Evolutionary conservation across 2,797 vertebrate genomes (phyloP).

Genomic region (Lophius americanus): DNA sequence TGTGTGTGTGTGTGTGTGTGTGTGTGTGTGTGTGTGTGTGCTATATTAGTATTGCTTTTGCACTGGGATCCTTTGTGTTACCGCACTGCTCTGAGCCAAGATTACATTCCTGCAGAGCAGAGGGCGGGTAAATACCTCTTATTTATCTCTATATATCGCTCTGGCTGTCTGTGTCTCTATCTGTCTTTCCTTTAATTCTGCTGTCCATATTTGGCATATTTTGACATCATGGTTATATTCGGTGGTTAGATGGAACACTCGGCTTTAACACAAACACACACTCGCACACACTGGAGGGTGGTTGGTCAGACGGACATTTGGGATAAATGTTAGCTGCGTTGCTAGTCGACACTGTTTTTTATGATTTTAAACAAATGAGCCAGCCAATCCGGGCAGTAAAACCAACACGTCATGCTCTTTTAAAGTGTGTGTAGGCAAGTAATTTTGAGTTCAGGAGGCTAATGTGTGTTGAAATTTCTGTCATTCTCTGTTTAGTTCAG

Average conservation of each 20-base stretch:
- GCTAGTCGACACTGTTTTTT: slow-evolving; percentile 59
- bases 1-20: neutral
- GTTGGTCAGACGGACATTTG: slow-evolving; percentile 44
- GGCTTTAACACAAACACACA: slow-evolving; percentile 42
- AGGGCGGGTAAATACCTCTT: slow-evolving; percentile 57
- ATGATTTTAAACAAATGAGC: slow-evolving; percentile 56
- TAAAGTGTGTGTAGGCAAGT: slow-evolving; percentile 12
- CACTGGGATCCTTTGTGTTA: slow-evolving; percentile 54
- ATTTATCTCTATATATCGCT: slow-evolving; percentile 43
- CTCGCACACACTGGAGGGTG: slow-evolving; percentile 3
- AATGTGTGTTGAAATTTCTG: slow-evolving; percentile 52
- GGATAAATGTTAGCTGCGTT: slow-evolving; percentile 69
- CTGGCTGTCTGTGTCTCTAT: slow-evolving; percentile 28
- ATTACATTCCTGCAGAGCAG: slow-evolving; percentile 67
- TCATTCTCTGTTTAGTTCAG: slow-evolving; percentile 21
- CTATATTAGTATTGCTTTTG: slow-evolving; percentile 50
- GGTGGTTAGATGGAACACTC: slow-evolving; percentile 27
- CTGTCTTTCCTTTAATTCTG: slow-evolving; percentile 46
- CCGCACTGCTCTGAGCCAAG: slow-evolving; percentile 49
- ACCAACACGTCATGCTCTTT: slow-evolving; percentile 22
- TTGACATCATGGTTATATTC: slow-evolving; percentile 55
- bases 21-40: slow-evolving; percentile 15
- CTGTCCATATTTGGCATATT: slow-evolving; percentile 30
- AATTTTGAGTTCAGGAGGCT: slow-evolving; percentile 43
- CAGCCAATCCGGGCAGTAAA: slow-evolving; percentile 40